Conservation (phyloP, 2,888 invertebrate species). For the Neoaliturus tenellus region DNA sequence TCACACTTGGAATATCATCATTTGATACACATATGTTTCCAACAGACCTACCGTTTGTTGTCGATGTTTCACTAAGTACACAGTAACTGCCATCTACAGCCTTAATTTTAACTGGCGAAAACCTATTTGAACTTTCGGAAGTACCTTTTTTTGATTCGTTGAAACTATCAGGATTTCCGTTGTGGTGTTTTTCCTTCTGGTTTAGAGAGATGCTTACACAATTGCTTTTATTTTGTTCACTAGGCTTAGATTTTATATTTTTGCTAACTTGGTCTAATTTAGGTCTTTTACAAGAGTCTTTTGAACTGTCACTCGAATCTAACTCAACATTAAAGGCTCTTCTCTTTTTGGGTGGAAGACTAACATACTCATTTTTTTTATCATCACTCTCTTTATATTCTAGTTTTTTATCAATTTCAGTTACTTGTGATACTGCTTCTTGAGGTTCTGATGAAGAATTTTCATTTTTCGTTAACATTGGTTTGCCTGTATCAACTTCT, state of each 20-base stretch:
- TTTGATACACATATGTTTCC: too few species aligned
- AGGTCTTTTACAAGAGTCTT: background rate
- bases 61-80: background rate
- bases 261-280: background rate
- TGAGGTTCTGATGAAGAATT: background rate
- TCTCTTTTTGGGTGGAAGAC: constrained; percentile 19
- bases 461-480: background rate
- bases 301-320: background rate
- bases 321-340: constrained; percentile 5
- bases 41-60: background rate
- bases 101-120: constrained; percentile 17
- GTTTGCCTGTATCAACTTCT: background rate
- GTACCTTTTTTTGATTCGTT: background rate
- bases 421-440: too few species aligned
- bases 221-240: background rate
- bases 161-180: background rate
- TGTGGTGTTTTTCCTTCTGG: background rate
- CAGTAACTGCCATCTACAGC: background rate
- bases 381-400: background rate
- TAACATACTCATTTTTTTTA: constrained; percentile 14
- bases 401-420: background rate
- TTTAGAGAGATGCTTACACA: background rate
- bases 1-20: constrained; percentile 12
- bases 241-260: background rate
- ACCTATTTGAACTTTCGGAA: background rate